Percentiles rank a stretch among this genome's conserved stretches.
Conservation (phyloP, 2,888 invertebrate species). For the Formica aserva region DNA sequence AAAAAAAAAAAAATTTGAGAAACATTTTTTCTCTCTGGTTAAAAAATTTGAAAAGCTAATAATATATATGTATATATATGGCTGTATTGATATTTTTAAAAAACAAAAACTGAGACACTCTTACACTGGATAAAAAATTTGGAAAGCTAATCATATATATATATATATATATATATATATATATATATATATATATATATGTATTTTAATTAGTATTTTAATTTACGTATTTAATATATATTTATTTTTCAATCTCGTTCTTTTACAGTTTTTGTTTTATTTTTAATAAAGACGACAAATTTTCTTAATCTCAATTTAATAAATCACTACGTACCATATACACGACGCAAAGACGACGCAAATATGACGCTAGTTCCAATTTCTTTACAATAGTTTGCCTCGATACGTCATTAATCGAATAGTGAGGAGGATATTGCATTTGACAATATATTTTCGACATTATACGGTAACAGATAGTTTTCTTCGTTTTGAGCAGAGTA, state of each 20-base stretch:
- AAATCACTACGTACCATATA: constrained; percentile 65
- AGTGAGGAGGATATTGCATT: constrained; percentile 49
- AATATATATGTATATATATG: not conserved
- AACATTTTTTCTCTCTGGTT: not conserved
- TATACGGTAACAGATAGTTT: constrained; percentile 55
- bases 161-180: not conserved
- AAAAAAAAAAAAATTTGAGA: not conserved
- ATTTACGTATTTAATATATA: not conserved
- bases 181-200: not conserved
- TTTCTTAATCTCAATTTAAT: not conserved
- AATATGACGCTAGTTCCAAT: constrained; percentile 65
- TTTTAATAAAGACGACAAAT: not conserved
- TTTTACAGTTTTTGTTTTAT: not conserved
- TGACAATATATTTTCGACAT: constrained; percentile 36
- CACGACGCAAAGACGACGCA: constrained; percentile 66
- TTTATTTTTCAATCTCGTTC: not conserved
- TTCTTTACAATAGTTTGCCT: not conserved
- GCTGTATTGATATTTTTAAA: not conserved
- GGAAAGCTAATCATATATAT: not conserved
- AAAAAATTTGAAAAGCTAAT: not conserved
- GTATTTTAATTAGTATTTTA: not conserved
- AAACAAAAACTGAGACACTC: not conserved
- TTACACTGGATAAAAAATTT: not conserved
- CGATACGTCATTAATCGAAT: not conserved
- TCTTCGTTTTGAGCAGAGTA: not conserved